Evolutionary conservation across 2,888 invertebrate genomes (phyloP).

Genomic region (Orchestes rusci): DNA sequence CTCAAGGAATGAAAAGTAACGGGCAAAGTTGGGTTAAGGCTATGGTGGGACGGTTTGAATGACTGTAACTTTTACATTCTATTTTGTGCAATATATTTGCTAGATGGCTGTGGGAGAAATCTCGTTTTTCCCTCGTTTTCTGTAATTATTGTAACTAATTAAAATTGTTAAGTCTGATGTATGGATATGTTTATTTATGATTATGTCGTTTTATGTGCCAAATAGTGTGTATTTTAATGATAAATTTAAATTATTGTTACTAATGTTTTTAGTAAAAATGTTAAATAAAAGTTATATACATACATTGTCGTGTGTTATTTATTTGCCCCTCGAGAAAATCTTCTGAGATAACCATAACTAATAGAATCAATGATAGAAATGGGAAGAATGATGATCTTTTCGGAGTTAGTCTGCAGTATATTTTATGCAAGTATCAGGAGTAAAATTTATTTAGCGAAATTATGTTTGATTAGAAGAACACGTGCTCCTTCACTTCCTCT

Average conservation of each 20-base stretch:
- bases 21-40: constrained; percentile 63
- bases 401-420: no score
- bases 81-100: not conserved
- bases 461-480: no score
- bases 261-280: constrained; percentile 28
- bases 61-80: constrained; percentile 28
- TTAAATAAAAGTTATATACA: constrained; percentile 20
- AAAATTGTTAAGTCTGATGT: constrained; percentile 16
- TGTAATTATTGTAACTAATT: not conserved
- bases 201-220: constrained; percentile 25
- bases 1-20: not conserved
- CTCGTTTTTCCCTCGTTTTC: no score
- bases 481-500: no score
- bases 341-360: no score
- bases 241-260: constrained; percentile 33
- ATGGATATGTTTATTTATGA: constrained; percentile 7
- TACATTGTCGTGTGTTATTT: no score
- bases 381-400: no score
- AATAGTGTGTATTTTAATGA: constrained; percentile 28
- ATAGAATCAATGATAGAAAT: no score
- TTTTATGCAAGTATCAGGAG: no score
- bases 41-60: constrained; percentile 67
- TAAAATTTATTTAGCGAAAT: no score
- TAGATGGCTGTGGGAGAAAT: not conserved
- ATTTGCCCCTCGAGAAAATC: no score